These are phyloP conservation scores for Ameiurus melas DNA, from an alignment of 2,113 vertebrate species.

Conservation along the genomic window DNA sequence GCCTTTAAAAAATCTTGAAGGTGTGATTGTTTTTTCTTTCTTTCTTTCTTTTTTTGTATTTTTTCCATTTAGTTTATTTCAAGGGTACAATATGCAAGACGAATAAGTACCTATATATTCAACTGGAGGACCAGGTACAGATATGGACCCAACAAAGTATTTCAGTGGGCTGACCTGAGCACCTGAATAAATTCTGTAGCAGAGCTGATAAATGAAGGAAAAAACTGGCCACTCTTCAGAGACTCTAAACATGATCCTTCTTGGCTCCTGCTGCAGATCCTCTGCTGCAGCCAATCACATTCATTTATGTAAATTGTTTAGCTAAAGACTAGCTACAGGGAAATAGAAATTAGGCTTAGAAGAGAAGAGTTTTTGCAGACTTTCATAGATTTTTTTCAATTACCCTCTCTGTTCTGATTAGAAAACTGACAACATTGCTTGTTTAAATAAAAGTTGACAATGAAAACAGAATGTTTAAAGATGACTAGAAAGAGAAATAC, in stretches of 20 bases:
- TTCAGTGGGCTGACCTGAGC: not conserved
- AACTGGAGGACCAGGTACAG: not conserved
- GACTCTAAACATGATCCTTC: not conserved
- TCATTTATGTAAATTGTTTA: not conserved
- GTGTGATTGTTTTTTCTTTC: not conserved
- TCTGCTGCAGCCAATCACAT: not conserved
- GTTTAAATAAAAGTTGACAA: not conserved
- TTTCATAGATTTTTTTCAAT: not conserved
- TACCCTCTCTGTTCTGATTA: not conserved
- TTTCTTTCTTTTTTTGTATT: too few relatives aligned
- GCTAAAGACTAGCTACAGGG: not conserved
- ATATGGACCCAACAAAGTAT: not conserved
- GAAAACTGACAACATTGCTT: not conserved
- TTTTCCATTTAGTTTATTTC: not conserved
- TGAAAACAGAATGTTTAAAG: not conserved
- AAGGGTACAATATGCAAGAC: not conserved
- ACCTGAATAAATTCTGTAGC: not conserved
- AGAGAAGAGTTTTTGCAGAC: not conserved
- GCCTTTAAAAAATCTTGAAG: not conserved
- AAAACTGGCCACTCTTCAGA: not conserved
- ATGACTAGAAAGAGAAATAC: not conserved
- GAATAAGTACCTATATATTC: not conserved
- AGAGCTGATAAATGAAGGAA: not conserved
- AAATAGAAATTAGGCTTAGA: not conserved
- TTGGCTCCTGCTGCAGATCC: not conserved